These are phyloP conservation scores for Lucifuga dentata DNA, from an alignment of 2,113 vertebrate species.

Conservation along the genomic window DNA sequence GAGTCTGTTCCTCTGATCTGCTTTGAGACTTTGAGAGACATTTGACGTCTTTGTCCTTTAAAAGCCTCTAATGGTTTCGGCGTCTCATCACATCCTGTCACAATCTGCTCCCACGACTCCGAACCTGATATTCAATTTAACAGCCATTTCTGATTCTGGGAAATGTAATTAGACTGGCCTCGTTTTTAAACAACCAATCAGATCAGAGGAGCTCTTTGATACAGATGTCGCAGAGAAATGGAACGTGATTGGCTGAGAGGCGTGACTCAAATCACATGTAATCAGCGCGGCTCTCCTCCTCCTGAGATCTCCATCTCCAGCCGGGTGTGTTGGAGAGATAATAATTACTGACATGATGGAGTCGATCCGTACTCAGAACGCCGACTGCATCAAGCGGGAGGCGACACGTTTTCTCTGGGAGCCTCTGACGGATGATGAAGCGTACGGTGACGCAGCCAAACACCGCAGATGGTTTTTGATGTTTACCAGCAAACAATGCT, in stretches of 20 bases:
- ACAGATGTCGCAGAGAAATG: constrained; percentile 47
- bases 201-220: constrained; percentile 31
- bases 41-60: constrained; percentile 6
- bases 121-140: constrained; percentile 29
- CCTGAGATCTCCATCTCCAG: constrained; percentile 37
- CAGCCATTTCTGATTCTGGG: constrained; percentile 20
- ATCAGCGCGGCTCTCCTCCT: constrained; percentile 40
- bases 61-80: background rate
- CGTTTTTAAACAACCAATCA: constrained; percentile 41
- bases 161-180: constrained; percentile 47
- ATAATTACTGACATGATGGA: constrained; percentile 36
- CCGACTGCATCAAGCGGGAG: background rate
- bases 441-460: background rate
- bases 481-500: too few species aligned
- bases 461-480: background rate
- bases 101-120: constrained; percentile 41
- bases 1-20: background rate
- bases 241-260: constrained; percentile 35
- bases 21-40: background rate
- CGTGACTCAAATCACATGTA: constrained; percentile 44
- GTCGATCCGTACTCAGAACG: constrained; percentile 15
- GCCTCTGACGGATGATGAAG: background rate
- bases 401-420: constrained; percentile 1
- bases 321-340: constrained; percentile 5
- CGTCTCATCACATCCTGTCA: constrained; percentile 11